phyloP scores from a whole-genome alignment of 2,113 vertebrate genomes.

The Beaufortia kweichowensis region DNA sequence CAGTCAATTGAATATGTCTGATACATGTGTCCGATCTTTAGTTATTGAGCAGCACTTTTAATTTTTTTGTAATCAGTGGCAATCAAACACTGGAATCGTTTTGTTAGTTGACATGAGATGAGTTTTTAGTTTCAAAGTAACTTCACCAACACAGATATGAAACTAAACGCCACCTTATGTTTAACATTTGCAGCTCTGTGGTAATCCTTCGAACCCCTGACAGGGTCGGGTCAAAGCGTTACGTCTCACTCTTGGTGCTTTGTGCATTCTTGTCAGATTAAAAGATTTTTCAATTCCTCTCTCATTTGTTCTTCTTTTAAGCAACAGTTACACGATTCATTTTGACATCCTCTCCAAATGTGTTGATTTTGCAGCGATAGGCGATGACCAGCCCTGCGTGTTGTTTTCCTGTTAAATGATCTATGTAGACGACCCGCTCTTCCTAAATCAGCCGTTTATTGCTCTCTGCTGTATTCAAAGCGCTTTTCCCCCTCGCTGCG shows the following conservation, averaged over 20 bases:
- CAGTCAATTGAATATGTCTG: no score
- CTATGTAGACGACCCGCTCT: constrained; percentile 5
- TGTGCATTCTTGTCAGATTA: constrained; percentile 38
- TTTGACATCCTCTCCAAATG: constrained; percentile 24
- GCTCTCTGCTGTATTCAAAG: background rate
- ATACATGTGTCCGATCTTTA: no score
- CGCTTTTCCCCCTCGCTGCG: background rate
- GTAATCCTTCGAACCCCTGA: background rate
- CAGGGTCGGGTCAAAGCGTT: background rate
- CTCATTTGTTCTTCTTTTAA: background rate
- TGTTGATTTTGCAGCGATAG: constrained; percentile 27
- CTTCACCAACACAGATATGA: background rate
- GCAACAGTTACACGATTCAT: constrained; percentile 4
- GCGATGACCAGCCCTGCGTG: background rate
- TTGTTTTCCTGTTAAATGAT: constrained; percentile 29
- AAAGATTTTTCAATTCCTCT: constrained; percentile 36
- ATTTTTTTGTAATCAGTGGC: no score
- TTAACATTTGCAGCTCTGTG: background rate
- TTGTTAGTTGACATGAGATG: no score
- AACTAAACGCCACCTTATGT: background rate
- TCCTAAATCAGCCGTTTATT: constrained; percentile 1
- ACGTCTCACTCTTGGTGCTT: background rate
- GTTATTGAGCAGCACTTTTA: no score
- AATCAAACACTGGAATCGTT: no score
- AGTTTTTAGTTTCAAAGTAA: no score